Evolutionary conservation across 2,797 vertebrate species (phyloP).

Genomic region (Staurois parvus): DNA sequence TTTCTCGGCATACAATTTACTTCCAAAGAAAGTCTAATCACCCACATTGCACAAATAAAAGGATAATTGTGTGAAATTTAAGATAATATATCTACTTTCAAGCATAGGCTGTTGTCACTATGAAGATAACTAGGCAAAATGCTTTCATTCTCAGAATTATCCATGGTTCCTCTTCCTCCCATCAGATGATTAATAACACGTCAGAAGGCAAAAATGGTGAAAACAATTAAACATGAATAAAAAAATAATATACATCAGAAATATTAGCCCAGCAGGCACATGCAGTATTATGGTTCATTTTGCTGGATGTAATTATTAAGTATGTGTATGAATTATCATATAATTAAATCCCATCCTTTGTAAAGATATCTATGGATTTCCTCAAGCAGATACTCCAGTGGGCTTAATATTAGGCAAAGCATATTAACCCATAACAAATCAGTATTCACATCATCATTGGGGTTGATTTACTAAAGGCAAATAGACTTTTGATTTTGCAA

Average conservation of each 20-base stretch:
- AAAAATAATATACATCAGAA: constrained; percentile 16
- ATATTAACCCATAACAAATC: no score
- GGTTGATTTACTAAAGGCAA: no score
- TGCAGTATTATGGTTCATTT: constrained; percentile 46
- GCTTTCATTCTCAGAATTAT: constrained; percentile 53
- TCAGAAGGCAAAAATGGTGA: constrained; percentile 55
- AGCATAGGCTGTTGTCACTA: constrained; percentile 52
- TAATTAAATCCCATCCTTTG: constrained; percentile 11
- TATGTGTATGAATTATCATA: constrained; percentile 53
- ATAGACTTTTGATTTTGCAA: no score
- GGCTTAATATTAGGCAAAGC: no score
- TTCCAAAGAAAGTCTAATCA: constrained; percentile 36
- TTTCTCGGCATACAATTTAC: constrained; percentile 27
- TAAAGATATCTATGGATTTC: constrained; percentile 12
- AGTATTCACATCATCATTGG: no score
- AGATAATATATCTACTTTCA: constrained; percentile 58
- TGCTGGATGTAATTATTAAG: constrained; percentile 55
- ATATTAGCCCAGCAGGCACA: constrained; percentile 57
- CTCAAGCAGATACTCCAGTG: not conserved
- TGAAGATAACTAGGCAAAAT: constrained; percentile 56
- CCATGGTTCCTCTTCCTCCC: constrained; percentile 33
- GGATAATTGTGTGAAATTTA: constrained; percentile 59
- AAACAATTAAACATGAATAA: constrained; percentile 36
- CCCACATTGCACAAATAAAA: constrained; percentile 50
- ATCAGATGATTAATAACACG: constrained; percentile 61